phyloP scores from a whole-genome alignment of 1,140 invertebrate species.

The Brevipalpus yothersi region DNA sequence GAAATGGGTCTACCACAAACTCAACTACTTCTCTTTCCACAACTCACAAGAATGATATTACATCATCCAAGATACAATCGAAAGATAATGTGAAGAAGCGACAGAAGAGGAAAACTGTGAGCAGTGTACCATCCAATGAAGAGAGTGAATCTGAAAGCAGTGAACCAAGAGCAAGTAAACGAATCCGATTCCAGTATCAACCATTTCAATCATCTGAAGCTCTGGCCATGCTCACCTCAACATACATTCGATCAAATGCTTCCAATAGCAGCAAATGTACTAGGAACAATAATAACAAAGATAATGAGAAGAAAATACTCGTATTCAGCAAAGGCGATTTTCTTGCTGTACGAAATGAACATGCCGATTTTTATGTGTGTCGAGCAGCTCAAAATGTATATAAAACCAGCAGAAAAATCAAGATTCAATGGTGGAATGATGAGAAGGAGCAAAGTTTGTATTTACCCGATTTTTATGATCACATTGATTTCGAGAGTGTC shows the following conservation, averaged over 20 bases:
- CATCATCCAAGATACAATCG: too few relatives aligned
- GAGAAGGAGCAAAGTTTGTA: slow-evolving; percentile 40
- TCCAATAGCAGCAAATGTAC: slow-evolving; percentile 25
- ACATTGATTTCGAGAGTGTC: slow-evolving; percentile 65
- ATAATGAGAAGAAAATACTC: slow-evolving; percentile 50
- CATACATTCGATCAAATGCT: background rate
- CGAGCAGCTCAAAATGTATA: slow-evolving; percentile 74
- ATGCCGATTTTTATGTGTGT: slow-evolving; percentile 59
- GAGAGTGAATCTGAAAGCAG: background rate
- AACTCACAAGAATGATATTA: too few relatives aligned
- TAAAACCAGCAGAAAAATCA: slow-evolving; percentile 47
- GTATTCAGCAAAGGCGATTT: slow-evolving; percentile 34
- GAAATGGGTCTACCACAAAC: too few relatives aligned
- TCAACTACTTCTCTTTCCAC: too few relatives aligned
- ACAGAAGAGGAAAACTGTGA: background rate
- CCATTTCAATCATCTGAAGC: slow-evolving; percentile 54
- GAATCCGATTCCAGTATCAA: slow-evolving; percentile 35
- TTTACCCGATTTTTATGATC: slow-evolving; percentile 66
- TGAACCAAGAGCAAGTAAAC: slow-evolving; percentile 20
- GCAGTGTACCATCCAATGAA: background rate
- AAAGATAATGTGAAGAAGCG: slow-evolving; percentile 5
- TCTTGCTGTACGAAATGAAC: slow-evolving; percentile 58
- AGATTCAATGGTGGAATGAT: slow-evolving; percentile 62
- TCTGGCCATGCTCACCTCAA: slow-evolving; percentile 30
- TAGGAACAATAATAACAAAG: background rate